Percentiles rank a stretch among this genome's conserved stretches.
Conservation (phyloP, 2,113 vertebrate species). For the Python bivittatus region DNA sequence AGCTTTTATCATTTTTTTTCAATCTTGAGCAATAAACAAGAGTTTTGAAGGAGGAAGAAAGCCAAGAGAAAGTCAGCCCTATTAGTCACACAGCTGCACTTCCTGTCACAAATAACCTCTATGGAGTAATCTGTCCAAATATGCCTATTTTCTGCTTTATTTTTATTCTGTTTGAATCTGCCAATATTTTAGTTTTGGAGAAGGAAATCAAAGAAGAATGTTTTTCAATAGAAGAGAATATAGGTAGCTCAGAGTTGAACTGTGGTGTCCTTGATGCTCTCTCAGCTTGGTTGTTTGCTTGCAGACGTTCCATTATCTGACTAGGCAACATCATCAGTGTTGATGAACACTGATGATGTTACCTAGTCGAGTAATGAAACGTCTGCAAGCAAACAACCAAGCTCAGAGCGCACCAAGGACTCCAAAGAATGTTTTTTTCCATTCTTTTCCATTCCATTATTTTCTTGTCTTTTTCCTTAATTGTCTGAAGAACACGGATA, state of each 20-base stretch:
- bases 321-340: background rate
- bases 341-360: background rate
- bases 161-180: slow-evolving; percentile 70
- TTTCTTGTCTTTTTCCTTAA: slow-evolving; percentile 33
- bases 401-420: too few relatives aligned
- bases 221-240: slow-evolving; percentile 5
- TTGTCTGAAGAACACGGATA: slow-evolving; percentile 3
- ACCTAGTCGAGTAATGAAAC: background rate
- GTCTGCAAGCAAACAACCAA: too few relatives aligned
- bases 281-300: background rate
- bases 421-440: too few relatives aligned
- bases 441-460: too few relatives aligned
- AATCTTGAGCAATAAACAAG: slow-evolving; percentile 75
- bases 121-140: slow-evolving; percentile 80
- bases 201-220: slow-evolving; percentile 53
- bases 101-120: slow-evolving; percentile 80
- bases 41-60: slow-evolving; percentile 78
- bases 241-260: background rate
- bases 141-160: slow-evolving; percentile 69
- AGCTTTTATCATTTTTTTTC: slow-evolving; percentile 69
- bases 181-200: slow-evolving; percentile 64
- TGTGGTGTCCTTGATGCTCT: background rate
- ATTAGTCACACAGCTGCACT: slow-evolving; percentile 80
- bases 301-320: background rate
- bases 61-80: slow-evolving; percentile 78